phyloP scores from a whole-genome alignment of 2,797 vertebrate genomes.

The Malacoraja senta region DNA sequence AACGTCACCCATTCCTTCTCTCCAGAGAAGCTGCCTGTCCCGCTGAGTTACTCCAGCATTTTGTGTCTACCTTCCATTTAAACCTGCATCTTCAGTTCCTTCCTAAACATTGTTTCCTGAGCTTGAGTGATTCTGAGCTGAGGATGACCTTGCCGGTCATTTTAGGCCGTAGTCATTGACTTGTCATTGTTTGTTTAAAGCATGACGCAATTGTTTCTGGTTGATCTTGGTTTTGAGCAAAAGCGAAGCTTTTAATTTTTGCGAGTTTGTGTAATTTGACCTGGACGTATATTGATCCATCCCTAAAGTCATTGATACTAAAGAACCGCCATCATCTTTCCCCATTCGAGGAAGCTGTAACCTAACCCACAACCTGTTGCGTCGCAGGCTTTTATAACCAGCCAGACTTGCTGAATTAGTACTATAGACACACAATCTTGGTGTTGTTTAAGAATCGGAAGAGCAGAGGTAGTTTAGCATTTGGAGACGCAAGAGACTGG shows the following conservation, averaged over 20 bases:
- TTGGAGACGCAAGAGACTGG: no score
- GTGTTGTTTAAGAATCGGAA: background rate
- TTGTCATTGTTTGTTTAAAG: background rate
- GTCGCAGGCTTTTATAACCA: background rate
- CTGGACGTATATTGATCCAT: background rate
- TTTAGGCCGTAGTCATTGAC: background rate
- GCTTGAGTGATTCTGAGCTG: background rate
- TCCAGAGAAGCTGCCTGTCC: no score
- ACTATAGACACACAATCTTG: background rate
- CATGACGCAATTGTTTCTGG: background rate
- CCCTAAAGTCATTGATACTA: background rate
- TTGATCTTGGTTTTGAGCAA: background rate
- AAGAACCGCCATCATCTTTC: background rate
- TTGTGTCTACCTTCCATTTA: no score
- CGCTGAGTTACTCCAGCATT: no score
- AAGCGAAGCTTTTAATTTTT: background rate
- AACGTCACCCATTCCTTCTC: no score
- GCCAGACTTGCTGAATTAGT: background rate
- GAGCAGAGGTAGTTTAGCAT: background rate
- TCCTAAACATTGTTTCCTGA: no score
- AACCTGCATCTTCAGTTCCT: no score
- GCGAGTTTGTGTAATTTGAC: constrained; percentile 33
- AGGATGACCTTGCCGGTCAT: background rate
- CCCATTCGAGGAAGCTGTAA: constrained; percentile 8
- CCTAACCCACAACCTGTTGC: background rate